Conservation (phyloP, 2,113 vertebrate genomes). For the Sinocyclocheilus anshuiensis region DNA sequence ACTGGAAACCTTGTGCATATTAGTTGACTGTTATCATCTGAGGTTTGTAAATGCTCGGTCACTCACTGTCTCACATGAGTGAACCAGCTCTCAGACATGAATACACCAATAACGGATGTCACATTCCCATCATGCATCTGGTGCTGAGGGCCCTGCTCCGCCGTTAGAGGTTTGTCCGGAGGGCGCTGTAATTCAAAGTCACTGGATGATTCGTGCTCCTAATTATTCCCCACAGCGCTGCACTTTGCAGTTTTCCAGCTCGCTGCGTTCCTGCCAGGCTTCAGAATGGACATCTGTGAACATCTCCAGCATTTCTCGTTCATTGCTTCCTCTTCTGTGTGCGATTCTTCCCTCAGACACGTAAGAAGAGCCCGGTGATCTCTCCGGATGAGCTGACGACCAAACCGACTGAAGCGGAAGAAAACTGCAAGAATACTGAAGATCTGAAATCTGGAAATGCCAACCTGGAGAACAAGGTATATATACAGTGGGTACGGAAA, state of each 20-base stretch:
- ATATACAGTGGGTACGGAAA: too few species aligned
- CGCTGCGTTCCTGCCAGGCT: background rate
- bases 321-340: background rate
- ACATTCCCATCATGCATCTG: conserved; percentile 17
- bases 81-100: background rate
- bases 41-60: background rate
- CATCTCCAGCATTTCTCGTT: background rate
- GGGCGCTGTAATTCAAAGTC: background rate
- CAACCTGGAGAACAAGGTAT: background rate
- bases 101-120: background rate
- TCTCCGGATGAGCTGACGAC: conserved; percentile 59
- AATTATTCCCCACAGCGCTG: background rate
- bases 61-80: background rate
- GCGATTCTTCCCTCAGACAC: conserved; percentile 59
- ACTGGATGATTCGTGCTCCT: background rate
- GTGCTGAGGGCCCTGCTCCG: background rate
- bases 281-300: conserved; percentile 6
- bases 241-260: background rate
- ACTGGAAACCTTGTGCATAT: too few species aligned
- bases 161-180: too few species aligned
- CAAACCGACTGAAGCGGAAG: background rate
- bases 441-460: background rate
- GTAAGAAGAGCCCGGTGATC: conserved; percentile 69
- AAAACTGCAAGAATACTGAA: conserved; percentile 24
- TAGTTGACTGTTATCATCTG: background rate